These are phyloP conservation scores for Hermaeophaga mercurialis DNA, from an alignment of 2,888 invertebrate species.

Conservation along the genomic window DNA sequence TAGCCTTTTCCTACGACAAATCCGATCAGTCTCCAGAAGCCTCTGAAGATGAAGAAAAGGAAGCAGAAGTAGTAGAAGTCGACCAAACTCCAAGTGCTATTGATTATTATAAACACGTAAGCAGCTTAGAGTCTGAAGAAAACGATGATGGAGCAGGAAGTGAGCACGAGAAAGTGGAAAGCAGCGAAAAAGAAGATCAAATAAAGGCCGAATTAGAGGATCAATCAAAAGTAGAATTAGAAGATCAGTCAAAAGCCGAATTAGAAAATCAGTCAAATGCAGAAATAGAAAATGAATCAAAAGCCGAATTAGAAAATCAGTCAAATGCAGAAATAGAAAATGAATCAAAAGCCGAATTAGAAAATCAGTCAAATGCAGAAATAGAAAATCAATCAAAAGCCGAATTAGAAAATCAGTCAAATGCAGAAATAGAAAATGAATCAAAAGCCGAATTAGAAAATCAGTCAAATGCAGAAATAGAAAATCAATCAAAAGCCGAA, in stretches of 20 bases:
- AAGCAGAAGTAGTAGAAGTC: constrained; percentile 23
- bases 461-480: too few relatives aligned
- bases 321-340: too few relatives aligned
- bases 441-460: too few relatives aligned
- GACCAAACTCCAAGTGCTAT: constrained; percentile 36
- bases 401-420: too few relatives aligned
- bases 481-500: too few relatives aligned
- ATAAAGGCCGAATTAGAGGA: constrained; percentile 13
- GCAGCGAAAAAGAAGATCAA: constrained; percentile 16
- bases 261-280: too few relatives aligned
- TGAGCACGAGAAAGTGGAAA: constrained; percentile 17
- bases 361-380: too few relatives aligned
- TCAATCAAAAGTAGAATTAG: constrained; percentile 22
- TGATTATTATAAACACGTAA: constrained; percentile 39
- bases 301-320: too few relatives aligned
- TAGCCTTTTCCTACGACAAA: constrained; percentile 47
- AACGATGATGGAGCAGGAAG: constrained; percentile 16
- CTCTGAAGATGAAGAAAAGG: constrained; percentile 12
- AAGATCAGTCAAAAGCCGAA: constrained; percentile 11
- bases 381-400: too few relatives aligned
- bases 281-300: too few relatives aligned
- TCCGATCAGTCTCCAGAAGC: constrained; percentile 24
- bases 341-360: neutral
- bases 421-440: constrained; percentile 3
- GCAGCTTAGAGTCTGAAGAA: constrained; percentile 27